Evolutionary conservation across 2,797 vertebrate species (phyloP).

Genomic region (Micropoecilia bifurca): DNA sequence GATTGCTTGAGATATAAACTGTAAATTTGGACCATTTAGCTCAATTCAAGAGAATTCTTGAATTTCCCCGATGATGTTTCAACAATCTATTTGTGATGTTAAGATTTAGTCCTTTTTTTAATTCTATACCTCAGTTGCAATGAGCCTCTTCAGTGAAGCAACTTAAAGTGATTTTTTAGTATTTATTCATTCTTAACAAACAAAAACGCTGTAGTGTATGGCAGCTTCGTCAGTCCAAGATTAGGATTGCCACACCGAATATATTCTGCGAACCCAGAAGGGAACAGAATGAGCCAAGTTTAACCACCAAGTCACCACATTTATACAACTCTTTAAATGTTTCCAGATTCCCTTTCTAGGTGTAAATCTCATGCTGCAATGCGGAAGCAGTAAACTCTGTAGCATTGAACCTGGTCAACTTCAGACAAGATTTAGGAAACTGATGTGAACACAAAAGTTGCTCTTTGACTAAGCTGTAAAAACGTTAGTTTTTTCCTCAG

Average conservation of each 20-base stretch:
- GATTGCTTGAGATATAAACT: background rate
- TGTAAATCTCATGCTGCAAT: background rate
- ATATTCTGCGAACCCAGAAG: background rate
- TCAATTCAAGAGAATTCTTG: background rate
- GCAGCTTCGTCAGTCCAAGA: background rate
- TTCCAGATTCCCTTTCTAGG: background rate
- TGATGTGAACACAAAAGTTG: background rate
- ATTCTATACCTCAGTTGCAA: background rate
- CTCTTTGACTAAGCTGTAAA: background rate
- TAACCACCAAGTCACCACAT: slow-evolving; percentile 1
- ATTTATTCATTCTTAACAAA: background rate
- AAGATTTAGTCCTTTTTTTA: background rate
- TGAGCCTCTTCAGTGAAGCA: background rate
- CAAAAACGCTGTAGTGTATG: background rate
- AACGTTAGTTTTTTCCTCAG: background rate
- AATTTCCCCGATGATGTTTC: background rate
- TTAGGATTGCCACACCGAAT: background rate
- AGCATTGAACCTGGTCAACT: background rate
- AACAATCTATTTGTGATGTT: background rate
- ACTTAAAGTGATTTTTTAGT: background rate
- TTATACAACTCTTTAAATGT: slow-evolving; percentile 6
- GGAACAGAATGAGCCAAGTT: background rate
- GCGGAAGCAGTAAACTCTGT: background rate
- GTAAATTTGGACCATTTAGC: background rate
- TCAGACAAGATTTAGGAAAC: background rate